Conservation (phyloP, 2,113 vertebrate genomes). For the Irena cyanogastra region DNA sequence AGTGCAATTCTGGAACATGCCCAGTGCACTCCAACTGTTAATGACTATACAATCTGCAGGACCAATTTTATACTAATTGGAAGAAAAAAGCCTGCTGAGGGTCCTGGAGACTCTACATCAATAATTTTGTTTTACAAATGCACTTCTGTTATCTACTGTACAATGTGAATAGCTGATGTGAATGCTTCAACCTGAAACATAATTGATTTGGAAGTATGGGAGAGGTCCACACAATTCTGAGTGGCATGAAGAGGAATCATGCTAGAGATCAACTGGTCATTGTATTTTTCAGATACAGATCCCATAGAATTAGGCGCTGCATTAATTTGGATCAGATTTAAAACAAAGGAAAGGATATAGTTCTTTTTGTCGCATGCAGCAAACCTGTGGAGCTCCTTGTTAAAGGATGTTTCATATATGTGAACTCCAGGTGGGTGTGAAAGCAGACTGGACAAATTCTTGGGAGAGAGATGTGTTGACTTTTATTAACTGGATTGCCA, state of each 20-base stretch:
- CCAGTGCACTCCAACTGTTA: not conserved
- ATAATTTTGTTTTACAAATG: not conserved
- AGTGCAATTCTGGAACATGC: not conserved
- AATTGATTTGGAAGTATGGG: not conserved
- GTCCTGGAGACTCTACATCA: not conserved
- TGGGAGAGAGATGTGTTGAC: not conserved
- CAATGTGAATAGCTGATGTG: not conserved
- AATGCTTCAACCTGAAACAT: not conserved
- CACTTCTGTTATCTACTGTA: not conserved
- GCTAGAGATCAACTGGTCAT: not conserved
- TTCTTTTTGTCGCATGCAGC: not conserved
- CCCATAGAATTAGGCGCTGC: not conserved
- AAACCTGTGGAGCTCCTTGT: not conserved
- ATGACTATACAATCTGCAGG: not conserved
- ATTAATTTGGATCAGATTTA: not conserved
- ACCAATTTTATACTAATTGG: not conserved
- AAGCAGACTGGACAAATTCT: not conserved
- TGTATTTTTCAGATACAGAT: not conserved
- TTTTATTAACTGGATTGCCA: not conserved
- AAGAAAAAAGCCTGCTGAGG: not conserved
- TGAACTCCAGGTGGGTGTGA: not conserved
- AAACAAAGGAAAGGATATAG: not conserved
- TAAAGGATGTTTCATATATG: not conserved
- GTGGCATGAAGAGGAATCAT: not conserved
- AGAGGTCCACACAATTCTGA: not conserved